Conservation (phyloP, 2,888 invertebrate genomes). For the Thera obeliscata region DNA sequence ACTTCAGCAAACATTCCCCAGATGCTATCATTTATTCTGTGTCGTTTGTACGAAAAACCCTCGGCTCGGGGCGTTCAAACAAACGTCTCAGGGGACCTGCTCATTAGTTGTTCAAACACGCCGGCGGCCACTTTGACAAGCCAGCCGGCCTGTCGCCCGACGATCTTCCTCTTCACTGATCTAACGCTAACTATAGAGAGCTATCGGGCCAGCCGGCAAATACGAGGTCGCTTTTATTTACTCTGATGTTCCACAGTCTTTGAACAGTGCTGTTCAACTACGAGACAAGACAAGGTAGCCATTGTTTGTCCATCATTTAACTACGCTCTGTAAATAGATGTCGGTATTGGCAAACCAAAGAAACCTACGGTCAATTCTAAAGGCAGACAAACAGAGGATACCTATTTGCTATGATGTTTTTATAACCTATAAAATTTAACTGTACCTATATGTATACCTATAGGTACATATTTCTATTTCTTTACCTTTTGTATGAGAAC, state of each 20-base stretch:
- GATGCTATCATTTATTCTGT: constrained; percentile 11
- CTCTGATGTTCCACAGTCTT: constrained; percentile 50
- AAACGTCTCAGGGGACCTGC: constrained; percentile 79
- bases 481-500: too few relatives aligned
- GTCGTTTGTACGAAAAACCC: constrained; percentile 56
- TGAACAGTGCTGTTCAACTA: constrained; percentile 43
- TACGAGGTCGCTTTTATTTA: constrained; percentile 66
- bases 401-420: too few relatives aligned
- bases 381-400: neutral
- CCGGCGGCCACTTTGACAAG: constrained; percentile 82
- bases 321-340: constrained; percentile 2
- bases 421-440: too few relatives aligned
- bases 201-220: constrained; percentile 68
- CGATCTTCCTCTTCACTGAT: constrained; percentile 76
- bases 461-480: too few relatives aligned
- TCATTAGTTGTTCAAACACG: constrained; percentile 84
- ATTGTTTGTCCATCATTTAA: constrained; percentile 7
- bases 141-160: constrained; percentile 57
- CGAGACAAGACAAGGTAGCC: constrained; percentile 2
- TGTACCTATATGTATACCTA: too few relatives aligned
- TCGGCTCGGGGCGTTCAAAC: constrained; percentile 70
- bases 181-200: constrained; percentile 72
- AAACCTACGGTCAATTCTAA: neutral
- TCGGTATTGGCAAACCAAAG: neutral
- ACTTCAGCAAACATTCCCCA: constrained; percentile 9